A percentile compares a stretch with the other conserved stretches of the same genome.
Evolutionary conservation across 2,797 vertebrate species (phyloP).

Genomic region (Geotrypetes seraphini): DNA sequence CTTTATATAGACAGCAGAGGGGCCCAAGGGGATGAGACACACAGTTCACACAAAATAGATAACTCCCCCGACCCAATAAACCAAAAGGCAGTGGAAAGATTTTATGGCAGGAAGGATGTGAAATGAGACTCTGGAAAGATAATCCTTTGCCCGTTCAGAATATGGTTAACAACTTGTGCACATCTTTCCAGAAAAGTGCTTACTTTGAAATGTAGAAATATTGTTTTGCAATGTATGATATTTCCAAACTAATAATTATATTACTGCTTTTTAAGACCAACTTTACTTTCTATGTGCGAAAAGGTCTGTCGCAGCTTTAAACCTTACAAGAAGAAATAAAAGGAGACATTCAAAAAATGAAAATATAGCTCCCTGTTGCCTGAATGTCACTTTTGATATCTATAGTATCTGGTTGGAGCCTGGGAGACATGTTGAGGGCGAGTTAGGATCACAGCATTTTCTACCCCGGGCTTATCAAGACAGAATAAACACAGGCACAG

Average conservation of each 20-base stretch:
- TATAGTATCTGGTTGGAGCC: constrained; percentile 4
- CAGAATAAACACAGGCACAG: neutral
- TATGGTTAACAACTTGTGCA: no score
- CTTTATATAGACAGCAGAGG: constrained; percentile 6
- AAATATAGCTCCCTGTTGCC: constrained; percentile 6
- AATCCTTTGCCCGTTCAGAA: neutral
- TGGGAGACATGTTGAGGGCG: constrained; percentile 8
- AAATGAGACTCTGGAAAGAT: neutral
- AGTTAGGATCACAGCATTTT: constrained; percentile 9
- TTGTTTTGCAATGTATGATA: no score
- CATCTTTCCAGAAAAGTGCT: no score
- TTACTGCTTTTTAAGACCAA: no score
- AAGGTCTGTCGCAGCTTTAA: neutral
- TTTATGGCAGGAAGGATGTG: neutral
- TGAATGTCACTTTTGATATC: constrained; percentile 6
- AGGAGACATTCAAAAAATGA: neutral
- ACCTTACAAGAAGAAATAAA: constrained; percentile 3
- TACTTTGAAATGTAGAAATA: no score
- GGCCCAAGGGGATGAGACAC: constrained; percentile 8
- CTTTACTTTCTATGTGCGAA: no score
- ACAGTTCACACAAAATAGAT: constrained; percentile 3
- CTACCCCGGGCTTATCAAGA: neutral
- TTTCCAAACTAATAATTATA: no score
- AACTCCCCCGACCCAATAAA: no score
- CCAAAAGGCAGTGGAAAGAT: no score